phyloP scores from a whole-genome alignment of 2,113 vertebrate species.

The Sardina pilchardus region DNA sequence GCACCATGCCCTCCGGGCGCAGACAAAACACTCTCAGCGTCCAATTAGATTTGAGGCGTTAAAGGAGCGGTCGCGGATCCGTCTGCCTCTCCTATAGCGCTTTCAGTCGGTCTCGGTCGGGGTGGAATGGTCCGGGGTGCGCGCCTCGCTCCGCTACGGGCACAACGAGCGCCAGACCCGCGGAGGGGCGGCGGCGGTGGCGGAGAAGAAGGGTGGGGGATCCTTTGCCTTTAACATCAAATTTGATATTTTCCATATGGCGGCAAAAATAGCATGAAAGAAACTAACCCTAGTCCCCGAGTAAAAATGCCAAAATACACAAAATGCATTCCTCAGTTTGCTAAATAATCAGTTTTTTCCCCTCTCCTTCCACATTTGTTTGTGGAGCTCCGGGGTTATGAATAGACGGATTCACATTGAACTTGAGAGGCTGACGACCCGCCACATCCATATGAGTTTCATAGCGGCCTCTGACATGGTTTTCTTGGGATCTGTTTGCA shows the following conservation, averaged over 20 bases:
- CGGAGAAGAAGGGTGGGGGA: not conserved
- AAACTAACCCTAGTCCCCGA: conserved; percentile 9
- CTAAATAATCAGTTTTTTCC: conserved; percentile 22
- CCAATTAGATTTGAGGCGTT: conserved; percentile 20
- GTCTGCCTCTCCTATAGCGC: not conserved
- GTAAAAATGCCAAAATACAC: conserved; percentile 32
- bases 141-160: not conserved
- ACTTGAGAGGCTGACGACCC: conserved; percentile 6
- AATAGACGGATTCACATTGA: conserved; percentile 9
- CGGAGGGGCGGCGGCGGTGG: not conserved
- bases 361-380: conserved; percentile 10
- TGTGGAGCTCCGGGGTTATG: conserved; percentile 1
- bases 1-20: not conserved
- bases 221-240: conserved; percentile 37
- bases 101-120: not conserved
- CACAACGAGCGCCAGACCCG: not conserved
- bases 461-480: not conserved
- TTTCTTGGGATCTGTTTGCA: conserved; percentile 20
- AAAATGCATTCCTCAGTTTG: conserved; percentile 14
- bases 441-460: conserved; percentile 6
- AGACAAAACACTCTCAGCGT: conserved; percentile 18
- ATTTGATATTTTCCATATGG: conserved; percentile 35
- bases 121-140: not conserved
- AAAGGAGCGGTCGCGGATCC: not conserved
- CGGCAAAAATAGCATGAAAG: conserved; percentile 26